A percentile compares a stretch with the other conserved stretches of the same genome.
Evolutionary conservation across 2,888 invertebrate genomes (phyloP).

Genomic region (Scelioninae gen. 1): DNA sequence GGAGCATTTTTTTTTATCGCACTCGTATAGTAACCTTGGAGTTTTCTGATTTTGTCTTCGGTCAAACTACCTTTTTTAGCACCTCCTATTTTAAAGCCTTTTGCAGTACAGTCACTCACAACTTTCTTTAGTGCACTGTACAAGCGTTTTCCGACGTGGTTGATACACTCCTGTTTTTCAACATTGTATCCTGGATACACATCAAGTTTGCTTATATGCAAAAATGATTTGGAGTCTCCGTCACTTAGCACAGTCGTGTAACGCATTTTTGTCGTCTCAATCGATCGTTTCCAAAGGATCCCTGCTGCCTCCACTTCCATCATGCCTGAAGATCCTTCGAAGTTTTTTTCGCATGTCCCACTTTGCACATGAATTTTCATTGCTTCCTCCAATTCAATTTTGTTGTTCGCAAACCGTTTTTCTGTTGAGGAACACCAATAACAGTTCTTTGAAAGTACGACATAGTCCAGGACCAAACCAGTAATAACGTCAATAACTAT

Average conservation of each 20-base stretch:
- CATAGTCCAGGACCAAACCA: too few relatives aligned
- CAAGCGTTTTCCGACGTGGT: constrained; percentile 29
- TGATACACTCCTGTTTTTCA: constrained; percentile 32
- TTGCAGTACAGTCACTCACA: constrained; percentile 5
- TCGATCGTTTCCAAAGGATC: constrained; percentile 29
- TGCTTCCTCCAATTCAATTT: too few relatives aligned
- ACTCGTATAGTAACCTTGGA: constrained; percentile 23
- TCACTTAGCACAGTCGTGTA: constrained; percentile 15
- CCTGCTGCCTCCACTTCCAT: constrained; percentile 23
- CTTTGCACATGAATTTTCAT: too few relatives aligned
- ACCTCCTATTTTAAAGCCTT: constrained; percentile 23
- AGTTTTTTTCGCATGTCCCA: not conserved
- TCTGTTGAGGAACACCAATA: too few relatives aligned
- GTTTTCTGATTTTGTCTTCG: constrained; percentile 17
- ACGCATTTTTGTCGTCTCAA: constrained; percentile 30
- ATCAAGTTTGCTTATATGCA: constrained; percentile 11
- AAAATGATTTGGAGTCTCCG: constrained; percentile 29
- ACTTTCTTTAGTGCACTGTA: constrained; percentile 18
- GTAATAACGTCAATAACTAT: too few relatives aligned
- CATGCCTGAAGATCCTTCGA: constrained; percentile 21
- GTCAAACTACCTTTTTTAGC: constrained; percentile 19
- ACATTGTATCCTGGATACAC: constrained; percentile 19
- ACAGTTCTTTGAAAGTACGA: too few relatives aligned
- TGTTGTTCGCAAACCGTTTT: too few relatives aligned
- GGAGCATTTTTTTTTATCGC: constrained; percentile 14